Conservation (phyloP, 2,888 invertebrate genomes). For the Clostera curtula region DNA sequence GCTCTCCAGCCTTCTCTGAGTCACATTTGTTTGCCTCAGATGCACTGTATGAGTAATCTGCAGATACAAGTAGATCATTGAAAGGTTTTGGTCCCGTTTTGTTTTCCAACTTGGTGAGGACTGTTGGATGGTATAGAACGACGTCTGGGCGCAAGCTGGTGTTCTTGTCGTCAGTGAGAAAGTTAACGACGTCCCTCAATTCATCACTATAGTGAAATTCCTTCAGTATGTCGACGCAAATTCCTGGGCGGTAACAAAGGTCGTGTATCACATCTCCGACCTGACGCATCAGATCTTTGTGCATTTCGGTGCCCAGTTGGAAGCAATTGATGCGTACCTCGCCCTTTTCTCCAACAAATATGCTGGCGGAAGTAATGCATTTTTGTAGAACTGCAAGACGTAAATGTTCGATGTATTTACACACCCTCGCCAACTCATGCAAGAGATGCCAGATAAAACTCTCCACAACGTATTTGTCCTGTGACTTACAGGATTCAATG, state of each 20-base stretch:
- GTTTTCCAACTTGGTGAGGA: constrained; percentile 54
- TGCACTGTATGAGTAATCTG: constrained; percentile 21
- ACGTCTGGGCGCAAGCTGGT: constrained; percentile 48
- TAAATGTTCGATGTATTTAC: constrained; percentile 40
- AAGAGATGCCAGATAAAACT: constrained; percentile 58
- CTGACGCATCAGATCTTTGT: constrained; percentile 38
- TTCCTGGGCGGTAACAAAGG: constrained; percentile 32
- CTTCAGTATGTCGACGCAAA: constrained; percentile 26
- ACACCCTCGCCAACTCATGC: constrained; percentile 49
- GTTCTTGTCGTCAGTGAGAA: constrained; percentile 49
- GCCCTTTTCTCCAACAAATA: constrained; percentile 49
- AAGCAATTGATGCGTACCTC: constrained; percentile 59
- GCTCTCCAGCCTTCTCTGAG: constrained; percentile 57
- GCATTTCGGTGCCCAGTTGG: constrained; percentile 28
- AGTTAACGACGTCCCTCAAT: constrained; percentile 45
- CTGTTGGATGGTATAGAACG: constrained; percentile 63
- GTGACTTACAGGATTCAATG: constrained; percentile 40
- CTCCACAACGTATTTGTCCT: constrained; percentile 48
- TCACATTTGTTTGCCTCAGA: constrained; percentile 59
- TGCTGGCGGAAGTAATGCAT: constrained; percentile 40
- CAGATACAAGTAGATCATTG: constrained; percentile 40
- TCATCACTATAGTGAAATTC: constrained; percentile 55
- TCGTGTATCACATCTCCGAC: constrained; percentile 43
- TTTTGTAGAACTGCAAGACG: constrained; percentile 41
- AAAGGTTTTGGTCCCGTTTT: constrained; percentile 30